Evolutionary conservation across 2,797 vertebrate species (phyloP).

Genomic region (Betta splendens): DNA sequence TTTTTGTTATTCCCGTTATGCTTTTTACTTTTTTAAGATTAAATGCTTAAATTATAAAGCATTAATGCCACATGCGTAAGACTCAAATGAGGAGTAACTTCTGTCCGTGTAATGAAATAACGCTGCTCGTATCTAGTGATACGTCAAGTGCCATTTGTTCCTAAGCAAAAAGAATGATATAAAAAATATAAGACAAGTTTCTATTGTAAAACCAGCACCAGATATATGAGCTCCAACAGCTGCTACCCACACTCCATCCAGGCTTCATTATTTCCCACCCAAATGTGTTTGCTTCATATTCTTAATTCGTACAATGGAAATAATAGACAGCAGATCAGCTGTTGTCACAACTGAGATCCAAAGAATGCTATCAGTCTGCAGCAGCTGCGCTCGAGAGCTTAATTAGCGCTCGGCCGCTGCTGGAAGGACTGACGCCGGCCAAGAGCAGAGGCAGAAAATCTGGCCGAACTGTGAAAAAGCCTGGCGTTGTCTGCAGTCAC

Average conservation of each 20-base stretch:
- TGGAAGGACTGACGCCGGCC: slow-evolving; percentile 41
- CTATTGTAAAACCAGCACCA: neutral
- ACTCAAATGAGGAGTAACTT: neutral
- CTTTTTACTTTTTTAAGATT: too few relatives aligned
- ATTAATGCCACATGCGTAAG: too few relatives aligned
- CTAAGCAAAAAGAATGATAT: neutral
- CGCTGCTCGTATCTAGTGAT: neutral
- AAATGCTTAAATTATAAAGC: too few relatives aligned
- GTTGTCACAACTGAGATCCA: slow-evolving; percentile 48
- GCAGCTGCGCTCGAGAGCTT: slow-evolving; percentile 63
- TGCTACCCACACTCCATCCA: slow-evolving; percentile 32
- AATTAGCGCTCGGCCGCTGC: slow-evolving; percentile 63
- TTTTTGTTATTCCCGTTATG: too few relatives aligned
- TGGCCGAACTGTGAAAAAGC: slow-evolving; percentile 47
- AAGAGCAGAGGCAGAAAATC: slow-evolving; percentile 48
- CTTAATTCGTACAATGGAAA: slow-evolving; percentile 57
- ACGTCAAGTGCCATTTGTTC: slow-evolving; percentile 2
- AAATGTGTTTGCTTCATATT: slow-evolving; percentile 45
- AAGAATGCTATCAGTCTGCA: slow-evolving; percentile 64
- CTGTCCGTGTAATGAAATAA: neutral
- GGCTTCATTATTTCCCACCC: slow-evolving; percentile 53
- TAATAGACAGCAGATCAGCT: slow-evolving; percentile 53
- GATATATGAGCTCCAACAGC: slow-evolving; percentile 30
- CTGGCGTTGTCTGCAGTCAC: slow-evolving; percentile 21
- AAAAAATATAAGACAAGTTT: neutral